These are phyloP conservation scores for Musca vetustissima DNA, from an alignment of 1,140 invertebrate species.

Conservation along the genomic window DNA sequence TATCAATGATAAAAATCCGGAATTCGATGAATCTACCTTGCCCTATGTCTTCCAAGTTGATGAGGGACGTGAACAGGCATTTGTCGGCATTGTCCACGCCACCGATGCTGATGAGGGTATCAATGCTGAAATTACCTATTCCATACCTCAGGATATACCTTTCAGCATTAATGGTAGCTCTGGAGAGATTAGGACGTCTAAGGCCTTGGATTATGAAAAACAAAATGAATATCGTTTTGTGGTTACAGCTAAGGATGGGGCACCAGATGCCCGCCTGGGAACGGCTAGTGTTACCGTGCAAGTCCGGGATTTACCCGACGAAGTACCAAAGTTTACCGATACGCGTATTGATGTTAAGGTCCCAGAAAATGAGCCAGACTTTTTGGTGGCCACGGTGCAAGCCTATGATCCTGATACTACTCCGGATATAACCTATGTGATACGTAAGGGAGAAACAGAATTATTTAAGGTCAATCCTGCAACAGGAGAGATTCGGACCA, in stretches of 20 bases:
- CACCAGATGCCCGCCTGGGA: slow-evolving; percentile 78
- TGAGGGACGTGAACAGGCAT: slow-evolving; percentile 71
- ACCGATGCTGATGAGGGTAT: slow-evolving; percentile 78
- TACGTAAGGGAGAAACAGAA: slow-evolving; percentile 76
- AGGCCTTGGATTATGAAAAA: slow-evolving; percentile 81
- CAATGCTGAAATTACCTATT: slow-evolving; percentile 68
- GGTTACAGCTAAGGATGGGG: slow-evolving; percentile 86
- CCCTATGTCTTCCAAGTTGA: slow-evolving; percentile 81
- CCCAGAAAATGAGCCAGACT: slow-evolving; percentile 80
- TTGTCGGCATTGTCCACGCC: slow-evolving; percentile 79
- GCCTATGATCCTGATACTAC: slow-evolving; percentile 75
- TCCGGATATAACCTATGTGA: slow-evolving; percentile 80
- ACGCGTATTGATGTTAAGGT: slow-evolving; percentile 74
- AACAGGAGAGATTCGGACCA: slow-evolving; percentile 75
- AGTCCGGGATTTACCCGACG: slow-evolving; percentile 76
- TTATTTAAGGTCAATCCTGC: slow-evolving; percentile 80
- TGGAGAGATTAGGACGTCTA: slow-evolving; percentile 76
- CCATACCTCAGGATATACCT: slow-evolving; percentile 74
- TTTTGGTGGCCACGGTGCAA: slow-evolving; percentile 73
- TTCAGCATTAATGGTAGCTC: slow-evolving; percentile 77
- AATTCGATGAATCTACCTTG: slow-evolving; percentile 68
- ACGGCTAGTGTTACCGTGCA: slow-evolving; percentile 83
- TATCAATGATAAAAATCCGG: slow-evolving; percentile 87
- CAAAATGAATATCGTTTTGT: slow-evolving; percentile 81
- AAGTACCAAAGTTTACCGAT: slow-evolving; percentile 78